Percentiles rank a stretch among this genome's conserved stretches.
These are phyloP conservation scores for Chiroxiphia lanceolata DNA, from an alignment of 2,797 vertebrate species.

Conservation along the genomic window DNA sequence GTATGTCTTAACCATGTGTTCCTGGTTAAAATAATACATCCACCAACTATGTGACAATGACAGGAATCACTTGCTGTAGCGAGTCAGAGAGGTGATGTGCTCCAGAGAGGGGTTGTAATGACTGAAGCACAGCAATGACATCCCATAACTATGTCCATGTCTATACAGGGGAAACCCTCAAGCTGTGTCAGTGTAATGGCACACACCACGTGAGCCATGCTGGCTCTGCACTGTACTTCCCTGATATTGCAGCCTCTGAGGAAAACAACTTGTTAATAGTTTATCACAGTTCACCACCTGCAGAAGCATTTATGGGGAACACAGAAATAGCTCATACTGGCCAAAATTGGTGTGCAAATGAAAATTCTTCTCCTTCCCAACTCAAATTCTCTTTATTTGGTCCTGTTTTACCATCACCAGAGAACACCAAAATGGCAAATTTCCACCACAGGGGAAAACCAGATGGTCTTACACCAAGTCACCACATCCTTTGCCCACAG, in stretches of 20 bases:
- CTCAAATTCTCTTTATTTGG: not conserved
- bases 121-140: not conserved
- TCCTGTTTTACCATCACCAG: not conserved
- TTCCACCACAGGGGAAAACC: not conserved
- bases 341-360: not conserved
- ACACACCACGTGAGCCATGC: not conserved
- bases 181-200: not conserved
- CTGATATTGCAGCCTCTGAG: not conserved
- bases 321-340: not conserved
- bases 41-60: not conserved
- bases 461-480: not conserved
- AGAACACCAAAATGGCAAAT: not conserved
- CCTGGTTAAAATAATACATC: not conserved
- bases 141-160: not conserved
- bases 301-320: not conserved
- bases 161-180: not conserved
- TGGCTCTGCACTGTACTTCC: not conserved
- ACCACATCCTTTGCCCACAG: not conserved
- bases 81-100: not conserved
- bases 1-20: not conserved
- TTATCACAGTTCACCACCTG: not conserved
- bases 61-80: not conserved
- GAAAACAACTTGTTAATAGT: not conserved
- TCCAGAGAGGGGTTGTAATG: not conserved
- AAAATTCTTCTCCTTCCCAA: not conserved